Evolutionary conservation across 2,888 invertebrate species (phyloP).

Genomic region (Eumerus sabulonum): DNA sequence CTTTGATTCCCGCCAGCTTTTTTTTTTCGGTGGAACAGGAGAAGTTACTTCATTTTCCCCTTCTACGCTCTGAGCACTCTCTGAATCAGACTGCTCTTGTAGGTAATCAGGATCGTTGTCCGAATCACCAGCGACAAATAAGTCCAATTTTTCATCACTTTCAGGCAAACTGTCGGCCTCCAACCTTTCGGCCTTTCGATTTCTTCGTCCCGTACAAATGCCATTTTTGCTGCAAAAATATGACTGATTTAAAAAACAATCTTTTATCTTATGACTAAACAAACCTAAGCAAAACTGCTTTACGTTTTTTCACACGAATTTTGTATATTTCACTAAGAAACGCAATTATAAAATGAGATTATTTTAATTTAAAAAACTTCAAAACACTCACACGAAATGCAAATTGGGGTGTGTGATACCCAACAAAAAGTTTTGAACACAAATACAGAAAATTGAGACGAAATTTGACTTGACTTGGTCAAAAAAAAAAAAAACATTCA

Average conservation of each 20-base stretch:
- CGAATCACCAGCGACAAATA: constrained; percentile 21
- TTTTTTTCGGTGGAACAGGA: constrained; percentile 17
- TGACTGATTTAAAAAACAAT: constrained; percentile 11
- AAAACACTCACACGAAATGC: constrained; percentile 16
- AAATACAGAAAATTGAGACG: too few relatives aligned
- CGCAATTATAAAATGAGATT: neutral
- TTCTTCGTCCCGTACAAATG: constrained; percentile 8
- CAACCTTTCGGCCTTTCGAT: constrained; percentile 26
- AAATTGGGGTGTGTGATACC: constrained; percentile 13
- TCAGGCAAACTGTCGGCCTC: constrained; percentile 16
- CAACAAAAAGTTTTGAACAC: constrained; percentile 3
- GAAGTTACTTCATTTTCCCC: constrained; percentile 11
- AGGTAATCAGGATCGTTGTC: constrained; percentile 30
- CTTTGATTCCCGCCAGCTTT: constrained; percentile 6
- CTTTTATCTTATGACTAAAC: too few relatives aligned
- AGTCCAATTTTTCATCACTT: constrained; percentile 20
- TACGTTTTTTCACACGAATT: too few relatives aligned
- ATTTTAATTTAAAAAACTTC: constrained; percentile 5
- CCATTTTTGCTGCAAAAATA: constrained; percentile 12
- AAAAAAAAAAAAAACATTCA: constrained; percentile 1
- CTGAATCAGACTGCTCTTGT: constrained; percentile 24
- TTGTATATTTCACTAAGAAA: too few relatives aligned
- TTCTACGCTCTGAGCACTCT: constrained; percentile 1
- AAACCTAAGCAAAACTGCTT: too few relatives aligned
- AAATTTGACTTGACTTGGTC: constrained; percentile 4